Percentiles rank a stretch among this genome's conserved stretches.
Conservation (phyloP, 2,113 vertebrate species). For the Macquaria australasica region DNA sequence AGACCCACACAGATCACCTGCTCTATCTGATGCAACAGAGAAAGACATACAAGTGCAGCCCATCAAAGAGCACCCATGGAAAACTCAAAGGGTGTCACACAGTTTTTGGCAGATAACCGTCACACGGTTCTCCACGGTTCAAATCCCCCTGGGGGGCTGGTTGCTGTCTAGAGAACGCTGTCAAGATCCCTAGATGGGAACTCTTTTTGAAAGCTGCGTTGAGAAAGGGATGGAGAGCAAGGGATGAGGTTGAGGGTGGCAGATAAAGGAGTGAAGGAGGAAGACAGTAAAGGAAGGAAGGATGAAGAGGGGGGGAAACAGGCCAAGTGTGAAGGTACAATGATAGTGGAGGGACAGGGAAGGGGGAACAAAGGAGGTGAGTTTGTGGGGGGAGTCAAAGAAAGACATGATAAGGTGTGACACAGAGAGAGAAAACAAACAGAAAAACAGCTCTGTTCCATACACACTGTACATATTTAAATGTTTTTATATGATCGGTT, state of each 20-base stretch:
- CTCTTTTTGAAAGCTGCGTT: slow-evolving; percentile 34
- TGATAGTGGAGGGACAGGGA: not conserved
- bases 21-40: slow-evolving; percentile 56
- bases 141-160: slow-evolving; percentile 52
- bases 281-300: slow-evolving; percentile 30
- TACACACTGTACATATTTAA: not conserved
- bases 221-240: slow-evolving; percentile 5
- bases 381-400: slow-evolving; percentile 14
- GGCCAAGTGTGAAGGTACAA: slow-evolving; percentile 41
- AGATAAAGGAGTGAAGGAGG: slow-evolving; percentile 46
- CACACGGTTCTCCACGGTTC: slow-evolving; percentile 66
- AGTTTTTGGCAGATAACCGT: slow-evolving; percentile 56
- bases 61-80: slow-evolving; percentile 57
- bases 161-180: slow-evolving; percentile 55
- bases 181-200: slow-evolving; percentile 59
- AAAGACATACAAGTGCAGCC: slow-evolving; percentile 24
- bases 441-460: not conserved
- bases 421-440: not conserved
- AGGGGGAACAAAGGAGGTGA: not conserved
- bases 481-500: not conserved
- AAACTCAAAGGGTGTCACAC: slow-evolving; percentile 63
- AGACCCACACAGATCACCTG: not conserved
- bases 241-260: slow-evolving; percentile 35
- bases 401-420: slow-evolving; percentile 8
- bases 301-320: slow-evolving; percentile 7